Base-by-base conservation (phyloP, 1,140 invertebrate species). In the Sminthurinus signatus region DNA sequence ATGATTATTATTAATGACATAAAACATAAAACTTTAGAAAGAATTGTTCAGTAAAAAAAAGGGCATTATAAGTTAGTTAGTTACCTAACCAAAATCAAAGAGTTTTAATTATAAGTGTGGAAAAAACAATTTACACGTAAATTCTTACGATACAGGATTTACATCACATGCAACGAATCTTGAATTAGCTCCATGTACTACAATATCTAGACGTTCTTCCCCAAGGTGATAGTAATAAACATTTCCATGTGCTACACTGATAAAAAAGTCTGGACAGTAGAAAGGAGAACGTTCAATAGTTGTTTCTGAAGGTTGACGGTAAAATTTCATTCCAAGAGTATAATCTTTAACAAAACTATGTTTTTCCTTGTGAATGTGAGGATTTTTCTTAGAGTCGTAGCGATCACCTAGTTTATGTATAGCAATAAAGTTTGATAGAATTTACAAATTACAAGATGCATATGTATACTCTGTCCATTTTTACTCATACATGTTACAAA, bases 211-310 rank as follows among this genome's bases (percentile, higher is more conserved):
- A 39, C 57, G 51, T 15, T 46, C 56, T 28, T 68, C 63, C 19
- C 42, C 64, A 14, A 71, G 55, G 32, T 71, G 70, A 43, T 48
- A 68, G 28, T 71, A 71, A 29, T 65, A 66, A 19, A 68, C 32
- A 31, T 59, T 46, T 1, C 70, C 70, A 29, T 29, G 44, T 23
- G 50, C 57, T 12, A 42, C 52, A 69, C 67, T 21, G 15, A 64
- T 5, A 27, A 64, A 29, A 58, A 70, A 70, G 64, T 70, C 68
- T 1, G 64, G 60, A 42, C 52, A 46, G 15, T 19, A 19, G 19
- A 71, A 60, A 0, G 46, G 43, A 25, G 14, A 8, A 15, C 66
- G 19, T n/a, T 62, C 57, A 15, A 71, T 51, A 1, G 70, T 67
- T 12, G 70, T 66, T 61, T 66, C 44, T 12, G 70, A 71, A 0